Evolutionary conservation across 2,797 vertebrate species (phyloP).

Genomic region (Leptatherina wallacei): DNA sequence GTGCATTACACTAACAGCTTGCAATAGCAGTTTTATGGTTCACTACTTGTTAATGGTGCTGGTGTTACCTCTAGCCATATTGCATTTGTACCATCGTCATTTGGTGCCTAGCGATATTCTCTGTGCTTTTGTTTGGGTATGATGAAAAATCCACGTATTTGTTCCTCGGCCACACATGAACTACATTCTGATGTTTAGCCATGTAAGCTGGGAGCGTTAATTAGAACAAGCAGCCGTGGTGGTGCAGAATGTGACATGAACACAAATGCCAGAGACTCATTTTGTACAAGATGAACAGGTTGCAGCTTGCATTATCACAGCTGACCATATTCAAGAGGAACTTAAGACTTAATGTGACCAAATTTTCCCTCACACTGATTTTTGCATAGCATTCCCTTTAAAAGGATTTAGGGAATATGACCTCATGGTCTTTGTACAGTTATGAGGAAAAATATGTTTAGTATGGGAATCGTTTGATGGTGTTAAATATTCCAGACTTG

Average conservation of each 20-base stretch:
- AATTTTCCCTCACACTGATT: constrained; percentile 47
- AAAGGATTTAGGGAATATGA: constrained; percentile 63
- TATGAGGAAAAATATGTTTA: constrained; percentile 60
- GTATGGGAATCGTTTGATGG: constrained; percentile 57
- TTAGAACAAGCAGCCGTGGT: constrained; percentile 44
- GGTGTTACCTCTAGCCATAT: constrained; percentile 46
- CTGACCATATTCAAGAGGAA: constrained; percentile 26
- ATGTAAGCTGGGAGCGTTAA: constrained; percentile 34
- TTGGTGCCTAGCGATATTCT: constrained; percentile 22
- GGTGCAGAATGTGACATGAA: constrained; percentile 29
- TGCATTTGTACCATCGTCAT: constrained; percentile 23
- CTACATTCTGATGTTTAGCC: constrained; percentile 34
- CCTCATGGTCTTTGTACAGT: constrained; percentile 64
- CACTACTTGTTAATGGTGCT: constrained; percentile 36
- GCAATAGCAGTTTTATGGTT: constrained; percentile 33
- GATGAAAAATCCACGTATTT: constrained; percentile 38
- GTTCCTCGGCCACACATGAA: constrained; percentile 34
- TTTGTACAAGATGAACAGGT: constrained; percentile 26
- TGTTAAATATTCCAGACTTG: constrained; percentile 56
- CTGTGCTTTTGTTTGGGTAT: constrained; percentile 35
- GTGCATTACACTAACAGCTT: constrained; percentile 18
- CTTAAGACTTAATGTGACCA: constrained; percentile 21
- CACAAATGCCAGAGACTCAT: constrained; percentile 24
- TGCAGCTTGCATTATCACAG: constrained; percentile 4
- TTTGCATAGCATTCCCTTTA: constrained; percentile 61